Conservation (phyloP, 2,888 invertebrate species). For the Drosophila cognata region DNA sequence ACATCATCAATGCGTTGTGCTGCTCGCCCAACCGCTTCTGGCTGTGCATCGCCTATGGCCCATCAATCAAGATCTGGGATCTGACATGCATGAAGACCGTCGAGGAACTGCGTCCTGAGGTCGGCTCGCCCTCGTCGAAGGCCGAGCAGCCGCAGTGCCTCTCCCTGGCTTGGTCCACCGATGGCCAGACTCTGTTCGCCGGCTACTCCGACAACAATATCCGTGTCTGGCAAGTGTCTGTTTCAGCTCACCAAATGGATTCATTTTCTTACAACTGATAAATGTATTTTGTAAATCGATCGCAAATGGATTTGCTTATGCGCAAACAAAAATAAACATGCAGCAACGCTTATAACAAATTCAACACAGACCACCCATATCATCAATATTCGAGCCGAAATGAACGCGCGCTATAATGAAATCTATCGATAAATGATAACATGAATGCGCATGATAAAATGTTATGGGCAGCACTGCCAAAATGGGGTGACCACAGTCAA, state of each 20-base stretch:
- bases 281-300: slow-evolving; percentile 35
- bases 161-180: slow-evolving; percentile 99
- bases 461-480: slow-evolving; percentile 6
- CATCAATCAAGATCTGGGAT: slow-evolving; percentile 99
- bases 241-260: slow-evolving; percentile 89
- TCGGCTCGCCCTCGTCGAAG: slow-evolving; percentile 90
- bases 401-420: background rate
- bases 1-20: slow-evolving; percentile 98
- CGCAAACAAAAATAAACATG: slow-evolving; percentile 50
- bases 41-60: slow-evolving; percentile 99
- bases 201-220: slow-evolving; percentile 99
- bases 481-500: slow-evolving; percentile 5
- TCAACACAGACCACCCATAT: background rate
- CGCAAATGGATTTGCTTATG: slow-evolving; percentile 59
- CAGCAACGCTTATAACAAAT: slow-evolving; percentile 36
- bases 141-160: slow-evolving; percentile 97
- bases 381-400: background rate
- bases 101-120: slow-evolving; percentile 98
- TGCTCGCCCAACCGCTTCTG: slow-evolving; percentile 99
- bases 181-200: slow-evolving; percentile 99
- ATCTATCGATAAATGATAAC: slow-evolving; percentile 2
- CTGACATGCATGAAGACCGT: slow-evolving; percentile 99
- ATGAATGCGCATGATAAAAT: background rate
- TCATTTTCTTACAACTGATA: slow-evolving; percentile 41
- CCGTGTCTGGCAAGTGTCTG: slow-evolving; percentile 99